Evolutionary conservation across 2,797 vertebrate species (phyloP).

Genomic region (Darevskia nairensis): DNA sequence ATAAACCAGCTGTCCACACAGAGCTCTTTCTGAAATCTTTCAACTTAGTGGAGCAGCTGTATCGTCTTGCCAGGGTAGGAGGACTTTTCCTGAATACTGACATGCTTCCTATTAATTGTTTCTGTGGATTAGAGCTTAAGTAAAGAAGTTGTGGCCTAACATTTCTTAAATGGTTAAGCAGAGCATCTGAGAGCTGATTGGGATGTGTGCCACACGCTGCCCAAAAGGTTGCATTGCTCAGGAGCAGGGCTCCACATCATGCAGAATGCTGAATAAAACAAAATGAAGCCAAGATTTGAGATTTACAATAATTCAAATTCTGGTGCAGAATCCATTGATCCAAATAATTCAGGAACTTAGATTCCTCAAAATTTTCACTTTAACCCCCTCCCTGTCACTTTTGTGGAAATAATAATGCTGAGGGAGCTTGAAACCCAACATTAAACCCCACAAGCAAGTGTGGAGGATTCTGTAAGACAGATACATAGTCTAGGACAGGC

Average conservation of each 20-base stretch:
- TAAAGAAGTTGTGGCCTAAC: neutral
- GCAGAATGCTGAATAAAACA: neutral
- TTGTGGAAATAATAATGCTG: too few species aligned
- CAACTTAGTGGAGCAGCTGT: conserved; percentile 51
- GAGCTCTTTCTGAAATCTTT: conserved; percentile 44
- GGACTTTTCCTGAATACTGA: conserved; percentile 30
- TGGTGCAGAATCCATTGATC: neutral
- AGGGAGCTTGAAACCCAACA: neutral
- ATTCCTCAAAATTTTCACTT: too few species aligned
- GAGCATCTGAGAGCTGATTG: neutral
- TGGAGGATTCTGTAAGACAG: neutral
- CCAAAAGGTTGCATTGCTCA: neutral
- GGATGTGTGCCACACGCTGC: neutral
- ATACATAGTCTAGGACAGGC: neutral
- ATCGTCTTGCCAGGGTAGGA: conserved; percentile 28
- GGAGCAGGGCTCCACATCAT: neutral
- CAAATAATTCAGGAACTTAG: neutral
- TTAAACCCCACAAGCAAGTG: neutral
- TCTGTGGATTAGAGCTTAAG: conserved; percentile 15
- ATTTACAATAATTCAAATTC: neutral
- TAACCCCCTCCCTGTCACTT: too few species aligned
- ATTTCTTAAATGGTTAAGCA: neutral
- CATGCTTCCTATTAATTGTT: conserved; percentile 48
- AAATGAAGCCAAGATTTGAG: neutral
- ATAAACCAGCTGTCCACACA: conserved; percentile 59